Base-by-base conservation (phyloP, 64 coral and sea anemone genomes). In the Dendronephthya gigantea region DNA sequence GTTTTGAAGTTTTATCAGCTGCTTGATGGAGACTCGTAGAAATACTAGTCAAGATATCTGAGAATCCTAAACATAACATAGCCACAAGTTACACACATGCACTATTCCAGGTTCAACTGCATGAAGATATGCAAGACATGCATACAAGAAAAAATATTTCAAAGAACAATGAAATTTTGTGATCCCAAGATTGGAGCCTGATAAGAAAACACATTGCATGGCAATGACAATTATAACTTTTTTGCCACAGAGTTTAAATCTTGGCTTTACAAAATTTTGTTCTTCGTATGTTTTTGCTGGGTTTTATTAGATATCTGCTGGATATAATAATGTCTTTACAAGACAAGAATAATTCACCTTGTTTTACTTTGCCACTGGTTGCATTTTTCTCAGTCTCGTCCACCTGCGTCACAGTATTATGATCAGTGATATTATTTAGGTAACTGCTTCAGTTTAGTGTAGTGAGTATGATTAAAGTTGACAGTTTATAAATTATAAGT, bases 21-120 rank as follows among this genome's bases (percentile, higher is more conserved):
- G 72, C 72, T 37, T 79, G 72, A 39, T 79, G 72, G 15, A 79
- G 72, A 36, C 32, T 79, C 15, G 72, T 79, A 19, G 72, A 79
- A 79, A 79, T 79, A 36, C 72, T 79, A 11, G 13, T 39, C 7
- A 79, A 39, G 15, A 79, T 37, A 35, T 39, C 22, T 37, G 72
- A 79, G 37, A 79, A 36, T 15, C 72, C 72, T 39, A 79, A 12
- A 36, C 72, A 79, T 35, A 34, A 13, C 34, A 36, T 35, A 9
- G 10, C 72, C 8, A 15, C 58, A n/a, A 17, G 22, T 66, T 66
- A 66, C 22, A 30, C 29, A n/a, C n/a, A n/a, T n/a, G n/a, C n/a
- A n/a, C n/a, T n/a, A n/a, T n/a, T n/a, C n/a, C n/a, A n/a, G n/a
- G n/a, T n/a, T n/a, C n/a, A n/a, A n/a, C n/a, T n/a, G n/a, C n/a